Percentiles rank a stretch among this genome's conserved stretches.
Evolutionary conservation across 2,888 invertebrate genomes (phyloP).

Genomic region (Dasypogon diadema): DNA sequence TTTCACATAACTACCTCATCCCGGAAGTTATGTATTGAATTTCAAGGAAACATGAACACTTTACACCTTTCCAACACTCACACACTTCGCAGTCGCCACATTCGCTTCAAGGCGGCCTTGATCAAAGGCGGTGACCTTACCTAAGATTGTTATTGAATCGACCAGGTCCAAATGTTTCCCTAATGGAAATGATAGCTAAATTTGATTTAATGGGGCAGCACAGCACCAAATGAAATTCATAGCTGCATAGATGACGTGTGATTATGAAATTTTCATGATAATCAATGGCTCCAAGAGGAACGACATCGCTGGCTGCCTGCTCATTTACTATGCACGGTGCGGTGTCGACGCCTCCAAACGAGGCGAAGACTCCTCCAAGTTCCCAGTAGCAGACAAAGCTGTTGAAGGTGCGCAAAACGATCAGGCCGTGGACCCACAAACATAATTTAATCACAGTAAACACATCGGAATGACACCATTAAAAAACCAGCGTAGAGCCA

Average conservation of each 20-base stretch:
- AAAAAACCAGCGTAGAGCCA: too few species aligned
- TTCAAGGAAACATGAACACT: conserved; percentile 27
- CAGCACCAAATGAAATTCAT: conserved; percentile 29
- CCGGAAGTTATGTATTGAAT: conserved; percentile 19
- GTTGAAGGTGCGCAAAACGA: neutral
- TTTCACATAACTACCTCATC: conserved; percentile 10
- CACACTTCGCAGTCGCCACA: neutral
- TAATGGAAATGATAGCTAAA: conserved; percentile 35
- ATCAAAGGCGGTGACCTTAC: conserved; percentile 37
- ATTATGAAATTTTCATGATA: conserved; percentile 26
- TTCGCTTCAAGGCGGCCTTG: conserved; percentile 20
- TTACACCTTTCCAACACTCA: conserved; percentile 1
- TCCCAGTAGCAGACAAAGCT: neutral
- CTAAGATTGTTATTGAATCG: neutral
- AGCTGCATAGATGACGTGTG: conserved; percentile 24
- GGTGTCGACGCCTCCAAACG: neutral
- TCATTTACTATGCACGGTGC: neutral
- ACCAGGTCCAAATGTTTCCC: conserved; percentile 1
- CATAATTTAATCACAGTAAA: conserved; percentile 35
- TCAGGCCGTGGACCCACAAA: conserved; percentile 8
- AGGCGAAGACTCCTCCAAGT: neutral
- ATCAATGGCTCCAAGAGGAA: conserved; percentile 25
- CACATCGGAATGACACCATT: neutral
- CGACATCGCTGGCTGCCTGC: neutral
- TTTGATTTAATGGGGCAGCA: conserved; percentile 28